Evolutionary conservation across 2,113 vertebrate species (phyloP).

Genomic region (Gopherus evgoodei): DNA sequence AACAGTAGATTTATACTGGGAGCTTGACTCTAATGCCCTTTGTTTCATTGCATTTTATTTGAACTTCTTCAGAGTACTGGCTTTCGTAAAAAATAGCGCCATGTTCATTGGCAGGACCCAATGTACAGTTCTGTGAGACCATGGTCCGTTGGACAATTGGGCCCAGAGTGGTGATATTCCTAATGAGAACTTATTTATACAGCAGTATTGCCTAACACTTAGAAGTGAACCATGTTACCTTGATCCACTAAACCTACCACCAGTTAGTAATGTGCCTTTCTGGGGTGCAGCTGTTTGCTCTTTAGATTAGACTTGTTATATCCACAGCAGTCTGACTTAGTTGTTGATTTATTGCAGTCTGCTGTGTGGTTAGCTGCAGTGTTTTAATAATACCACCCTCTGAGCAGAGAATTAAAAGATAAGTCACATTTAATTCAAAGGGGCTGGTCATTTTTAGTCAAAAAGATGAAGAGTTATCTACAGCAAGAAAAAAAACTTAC

Average conservation of each 20-base stretch:
- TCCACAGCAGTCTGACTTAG: fast-evolving
- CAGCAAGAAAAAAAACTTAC: not conserved
- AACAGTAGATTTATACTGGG: not conserved
- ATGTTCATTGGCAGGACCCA: not conserved
- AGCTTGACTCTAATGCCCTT: not conserved
- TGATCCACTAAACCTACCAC: fast-evolving
- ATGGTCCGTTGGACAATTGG: not conserved
- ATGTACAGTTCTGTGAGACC: not conserved
- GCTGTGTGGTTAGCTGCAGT: not conserved
- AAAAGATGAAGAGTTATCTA: not conserved
- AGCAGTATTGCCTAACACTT: fast-evolving
- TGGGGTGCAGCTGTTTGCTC: not conserved
- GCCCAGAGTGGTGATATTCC: not conserved
- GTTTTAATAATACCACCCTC: not conserved
- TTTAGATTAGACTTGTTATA: not conserved
- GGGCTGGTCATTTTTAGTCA: not conserved
- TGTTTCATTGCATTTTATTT: not conserved
- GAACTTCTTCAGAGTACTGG: not conserved
- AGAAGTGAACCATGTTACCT: fast-evolving
- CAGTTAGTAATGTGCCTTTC: not conserved
- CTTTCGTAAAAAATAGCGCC: not conserved
- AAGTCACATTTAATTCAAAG: not conserved
- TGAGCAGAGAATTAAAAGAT: not conserved
- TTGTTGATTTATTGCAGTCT: not conserved
- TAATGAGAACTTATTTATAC: not conserved